phyloP scores from a whole-genome alignment of 2,113 vertebrate species.

The Psophia crepitans region DNA sequence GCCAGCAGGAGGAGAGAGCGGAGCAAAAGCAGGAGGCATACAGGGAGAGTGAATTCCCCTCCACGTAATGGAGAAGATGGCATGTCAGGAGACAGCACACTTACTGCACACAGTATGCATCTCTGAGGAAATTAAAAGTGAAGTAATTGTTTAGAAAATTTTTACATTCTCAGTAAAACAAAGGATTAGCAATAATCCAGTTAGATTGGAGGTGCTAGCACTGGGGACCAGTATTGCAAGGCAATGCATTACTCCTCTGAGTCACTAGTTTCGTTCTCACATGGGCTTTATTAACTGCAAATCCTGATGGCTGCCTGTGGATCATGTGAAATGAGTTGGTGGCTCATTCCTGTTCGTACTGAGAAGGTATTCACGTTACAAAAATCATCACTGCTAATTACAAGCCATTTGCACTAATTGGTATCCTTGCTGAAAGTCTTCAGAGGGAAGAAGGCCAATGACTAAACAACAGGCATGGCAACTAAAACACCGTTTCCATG shows the following conservation, averaged over 20 bases:
- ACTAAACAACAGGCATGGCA: neutral
- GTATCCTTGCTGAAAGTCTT: slow-evolving; percentile 29
- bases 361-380: slow-evolving; percentile 38
- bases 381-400: slow-evolving; percentile 56
- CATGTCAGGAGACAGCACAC: neutral
- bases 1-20: neutral
- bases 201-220: slow-evolving; percentile 29
- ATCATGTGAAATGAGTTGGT: slow-evolving; percentile 56
- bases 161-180: slow-evolving; percentile 30
- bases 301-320: slow-evolving; percentile 3
- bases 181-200: slow-evolving; percentile 33
- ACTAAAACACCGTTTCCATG: neutral
- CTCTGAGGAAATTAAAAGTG: neutral
- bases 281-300: slow-evolving; percentile 34
- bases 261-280: slow-evolving; percentile 39
- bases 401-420: slow-evolving; percentile 51
- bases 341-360: slow-evolving; percentile 27
- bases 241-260: slow-evolving; percentile 17
- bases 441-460: neutral
- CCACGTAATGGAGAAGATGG: neutral
- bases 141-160: neutral
- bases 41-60: neutral
- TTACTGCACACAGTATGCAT: neutral
- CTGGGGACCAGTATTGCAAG: slow-evolving; percentile 11
- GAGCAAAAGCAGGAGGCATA: neutral